These are phyloP conservation scores for Garrulus glandarius DNA, from an alignment of 2,797 vertebrate species.

Conservation along the genomic window DNA sequence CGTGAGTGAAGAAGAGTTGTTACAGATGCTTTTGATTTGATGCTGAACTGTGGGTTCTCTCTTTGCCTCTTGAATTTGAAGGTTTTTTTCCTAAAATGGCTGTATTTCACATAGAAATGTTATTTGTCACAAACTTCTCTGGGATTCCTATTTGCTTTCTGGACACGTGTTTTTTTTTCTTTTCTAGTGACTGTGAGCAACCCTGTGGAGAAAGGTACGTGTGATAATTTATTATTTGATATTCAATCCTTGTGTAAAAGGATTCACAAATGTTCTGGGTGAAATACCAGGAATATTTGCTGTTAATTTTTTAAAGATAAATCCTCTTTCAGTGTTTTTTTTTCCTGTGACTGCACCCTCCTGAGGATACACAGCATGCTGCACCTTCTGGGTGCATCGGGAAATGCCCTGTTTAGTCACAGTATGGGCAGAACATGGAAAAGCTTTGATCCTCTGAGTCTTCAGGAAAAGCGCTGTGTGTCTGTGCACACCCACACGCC, in stretches of 20 bases:
- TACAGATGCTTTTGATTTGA: neutral
- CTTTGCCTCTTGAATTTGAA: neutral
- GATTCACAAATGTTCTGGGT: neutral
- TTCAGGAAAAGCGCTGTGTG: neutral
- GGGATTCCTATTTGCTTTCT: neutral
- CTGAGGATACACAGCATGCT: neutral
- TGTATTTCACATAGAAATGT: neutral
- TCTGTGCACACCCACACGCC: neutral
- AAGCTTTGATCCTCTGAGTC: neutral
- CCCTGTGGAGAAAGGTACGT: conserved; percentile 90
- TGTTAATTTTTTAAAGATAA: accelerated
- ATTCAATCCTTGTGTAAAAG: neutral
- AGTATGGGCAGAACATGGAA: neutral
- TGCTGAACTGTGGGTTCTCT: neutral
- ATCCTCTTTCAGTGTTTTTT: neutral
- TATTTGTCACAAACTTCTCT: neutral
- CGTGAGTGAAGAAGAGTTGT: neutral
- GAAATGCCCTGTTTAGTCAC: neutral
- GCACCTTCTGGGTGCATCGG: neutral
- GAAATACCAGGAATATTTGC: neutral
- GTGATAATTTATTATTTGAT: neutral
- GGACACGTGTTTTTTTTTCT: neutral
- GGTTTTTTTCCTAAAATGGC: neutral
- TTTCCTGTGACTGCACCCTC: neutral
- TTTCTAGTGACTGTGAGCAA: conserved; percentile 89